Conservation (phyloP, 2,888 invertebrate species). For the Idaea biselata region DNA sequence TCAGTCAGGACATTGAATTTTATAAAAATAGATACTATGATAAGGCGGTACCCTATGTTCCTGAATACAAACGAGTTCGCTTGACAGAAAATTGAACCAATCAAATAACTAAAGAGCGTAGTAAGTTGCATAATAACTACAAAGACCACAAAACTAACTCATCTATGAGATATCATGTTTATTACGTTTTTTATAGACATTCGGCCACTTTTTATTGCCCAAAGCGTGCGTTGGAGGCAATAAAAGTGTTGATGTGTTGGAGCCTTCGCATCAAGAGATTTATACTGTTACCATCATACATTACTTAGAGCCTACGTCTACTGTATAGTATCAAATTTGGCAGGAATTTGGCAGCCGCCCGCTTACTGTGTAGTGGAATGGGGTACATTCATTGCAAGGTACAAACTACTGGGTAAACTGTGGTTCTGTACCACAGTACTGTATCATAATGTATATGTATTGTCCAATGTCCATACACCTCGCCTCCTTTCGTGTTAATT, state of each 20-base stretch:
- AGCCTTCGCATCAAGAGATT: conserved; percentile 25
- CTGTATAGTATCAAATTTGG: background rate
- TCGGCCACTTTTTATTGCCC: conserved; percentile 46
- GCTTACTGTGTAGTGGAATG: too few relatives aligned
- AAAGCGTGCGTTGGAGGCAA: conserved; percentile 38
- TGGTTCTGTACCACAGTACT: too few relatives aligned
- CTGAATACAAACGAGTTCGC: background rate
- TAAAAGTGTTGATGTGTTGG: conserved; percentile 46
- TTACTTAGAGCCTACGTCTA: background rate
- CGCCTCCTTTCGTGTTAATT: too few relatives aligned
- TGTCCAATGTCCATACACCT: too few relatives aligned
- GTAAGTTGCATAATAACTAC: conserved; percentile 39
- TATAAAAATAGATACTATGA: too few relatives aligned
- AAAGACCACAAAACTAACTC: conserved; percentile 40
- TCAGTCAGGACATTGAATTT: too few relatives aligned
- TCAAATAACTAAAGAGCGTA: conserved; percentile 21
- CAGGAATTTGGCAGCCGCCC: background rate
- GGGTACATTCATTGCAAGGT: too few relatives aligned
- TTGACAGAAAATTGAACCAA: background rate
- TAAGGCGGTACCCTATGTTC: too few relatives aligned
- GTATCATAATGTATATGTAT: too few relatives aligned
- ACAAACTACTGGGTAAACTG: too few relatives aligned
- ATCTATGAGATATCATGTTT: conserved; percentile 49
- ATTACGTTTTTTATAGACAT: conserved; percentile 49
- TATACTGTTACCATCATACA: conserved; percentile 6